Evolutionary conservation across 2,797 vertebrate species (phyloP), one percentile per base, ranked within the genome.

Genomic region (Apodemus agrarius): DNA sequence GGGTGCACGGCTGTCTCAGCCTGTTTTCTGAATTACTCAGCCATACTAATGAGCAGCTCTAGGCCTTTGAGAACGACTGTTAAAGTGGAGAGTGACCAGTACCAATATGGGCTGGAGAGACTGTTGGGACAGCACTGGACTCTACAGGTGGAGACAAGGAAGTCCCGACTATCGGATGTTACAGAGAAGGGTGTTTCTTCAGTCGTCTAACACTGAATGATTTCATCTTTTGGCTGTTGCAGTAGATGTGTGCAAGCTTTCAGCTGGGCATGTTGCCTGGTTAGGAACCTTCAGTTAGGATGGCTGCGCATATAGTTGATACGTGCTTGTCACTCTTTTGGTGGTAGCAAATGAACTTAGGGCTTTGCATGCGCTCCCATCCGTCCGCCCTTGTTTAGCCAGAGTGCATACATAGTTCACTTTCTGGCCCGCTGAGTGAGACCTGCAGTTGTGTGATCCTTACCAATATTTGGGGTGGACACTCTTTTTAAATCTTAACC

Each of bases 11-110:
- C 61, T 85, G 43, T 52, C n/a, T 79, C 34, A 63, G n/a, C 34
- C 59, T 46, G 17, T 76, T 94, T 93, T 97, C 85, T 95, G 94
- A 97, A 95, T 96, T 95, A 65, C 84, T 95, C 86, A 93, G 69
- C 63, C 74, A 78, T 54, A 24, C 65, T 82, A 72, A 49, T 63
- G 40, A 95, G 82, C 43, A 81, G 80, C 83, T 95, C 65, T 79
- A 57, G 74, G 80, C 49, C 91, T 37, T 67, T 37, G 57, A 93
- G 85, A 89, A 89, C 14, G 19, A 59, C 52, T 52, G 3, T 2
- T 29, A 69, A 37, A 67, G 4, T 34, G 21, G 26, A 52, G 59
- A 82, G 46, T 57, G 78, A 37, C 29, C 59, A 76, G 43, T 69
- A 8, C 37, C 37, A 74, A 61, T 34, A 10, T 6, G 40, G 40